Conservation (phyloP, 2,797 vertebrate genomes). For the Meda fulgida region DNA sequence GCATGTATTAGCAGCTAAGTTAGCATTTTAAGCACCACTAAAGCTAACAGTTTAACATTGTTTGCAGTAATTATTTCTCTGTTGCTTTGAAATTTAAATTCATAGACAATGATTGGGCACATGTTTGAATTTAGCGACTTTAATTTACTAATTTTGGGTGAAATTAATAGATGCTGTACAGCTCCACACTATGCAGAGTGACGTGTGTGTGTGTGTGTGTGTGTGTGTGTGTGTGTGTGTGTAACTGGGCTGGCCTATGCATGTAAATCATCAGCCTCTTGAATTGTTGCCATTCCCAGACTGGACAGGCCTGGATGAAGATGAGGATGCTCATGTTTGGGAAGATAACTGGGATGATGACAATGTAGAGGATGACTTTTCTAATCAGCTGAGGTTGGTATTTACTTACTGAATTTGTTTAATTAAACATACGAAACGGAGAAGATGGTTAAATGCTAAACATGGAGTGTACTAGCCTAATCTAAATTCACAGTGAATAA, state of each 20-base stretch:
- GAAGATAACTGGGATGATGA: constrained; percentile 99
- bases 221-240: not conserved
- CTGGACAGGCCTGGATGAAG: constrained; percentile 97
- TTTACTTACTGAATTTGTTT: not conserved
- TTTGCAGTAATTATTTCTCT: not conserved
- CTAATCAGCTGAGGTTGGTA: constrained; percentile 92
- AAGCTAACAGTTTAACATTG: not conserved
- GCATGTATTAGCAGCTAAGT: not conserved
- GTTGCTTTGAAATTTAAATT: not conserved
- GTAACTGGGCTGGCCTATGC: not conserved
- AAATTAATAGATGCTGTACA: not conserved
- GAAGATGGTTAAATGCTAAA: not conserved
- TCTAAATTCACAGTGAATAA: not conserved
- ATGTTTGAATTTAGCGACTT: not conserved
- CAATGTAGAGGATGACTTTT: constrained; percentile 99
- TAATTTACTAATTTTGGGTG: not conserved
- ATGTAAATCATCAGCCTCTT: not conserved
- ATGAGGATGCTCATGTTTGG: constrained; percentile 98
- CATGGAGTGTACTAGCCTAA: not conserved
- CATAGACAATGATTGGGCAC: not conserved
- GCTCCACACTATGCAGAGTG: not conserved
- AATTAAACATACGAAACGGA: not conserved
- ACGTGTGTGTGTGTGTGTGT: not conserved
- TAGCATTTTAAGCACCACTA: not conserved
- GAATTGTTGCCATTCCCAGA: constrained; percentile 73